phyloP scores from a whole-genome alignment of 2,888 invertebrate species.

The Pristionchus japonicus region DNA sequence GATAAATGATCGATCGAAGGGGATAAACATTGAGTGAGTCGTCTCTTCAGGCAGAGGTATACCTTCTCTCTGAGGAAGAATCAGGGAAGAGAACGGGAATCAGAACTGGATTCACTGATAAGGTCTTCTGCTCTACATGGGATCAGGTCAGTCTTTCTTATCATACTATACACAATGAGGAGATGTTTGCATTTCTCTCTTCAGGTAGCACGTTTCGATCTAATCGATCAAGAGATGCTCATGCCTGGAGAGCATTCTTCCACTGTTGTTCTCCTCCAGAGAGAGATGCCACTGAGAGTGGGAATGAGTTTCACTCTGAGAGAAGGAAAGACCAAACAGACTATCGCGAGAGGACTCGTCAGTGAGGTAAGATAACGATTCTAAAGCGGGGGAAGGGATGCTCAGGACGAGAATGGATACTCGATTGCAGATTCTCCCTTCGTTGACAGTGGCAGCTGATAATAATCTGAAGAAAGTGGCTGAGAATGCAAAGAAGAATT shows the following conservation, averaged over 20 bases:
- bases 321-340: conserved; percentile 56
- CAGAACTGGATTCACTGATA: conserved; percentile 68
- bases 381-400: not conserved
- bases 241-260: conserved; percentile 77
- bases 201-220: conserved; percentile 65
- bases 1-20: not conserved
- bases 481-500: conserved; percentile 44
- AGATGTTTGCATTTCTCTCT: too few relatives aligned
- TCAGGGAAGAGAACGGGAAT: conserved; percentile 77
- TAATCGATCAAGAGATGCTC: conserved; percentile 71
- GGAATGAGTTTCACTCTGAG: conserved; percentile 69
- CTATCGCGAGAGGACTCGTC: conserved; percentile 67
- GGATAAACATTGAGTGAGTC: not conserved
- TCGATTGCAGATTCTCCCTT: conserved; percentile 44
- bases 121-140: conserved; percentile 73
- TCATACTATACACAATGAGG: too few relatives aligned
- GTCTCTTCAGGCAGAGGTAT: conserved; percentile 82
- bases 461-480: conserved; percentile 63
- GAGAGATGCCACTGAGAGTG: conserved; percentile 88
- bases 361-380: conserved; percentile 57
- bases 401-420: not conserved
- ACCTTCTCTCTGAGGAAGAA: conserved; percentile 86
- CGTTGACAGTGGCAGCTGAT: conserved; percentile 50
- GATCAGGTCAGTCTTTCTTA: conserved; percentile 56
- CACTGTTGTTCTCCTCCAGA: conserved; percentile 84